Percentiles rank a stretch among this genome's conserved stretches.
phyloP scores from a whole-genome alignment of 64 coral and sea anemone species.

The Anthopleura sola region DNA sequence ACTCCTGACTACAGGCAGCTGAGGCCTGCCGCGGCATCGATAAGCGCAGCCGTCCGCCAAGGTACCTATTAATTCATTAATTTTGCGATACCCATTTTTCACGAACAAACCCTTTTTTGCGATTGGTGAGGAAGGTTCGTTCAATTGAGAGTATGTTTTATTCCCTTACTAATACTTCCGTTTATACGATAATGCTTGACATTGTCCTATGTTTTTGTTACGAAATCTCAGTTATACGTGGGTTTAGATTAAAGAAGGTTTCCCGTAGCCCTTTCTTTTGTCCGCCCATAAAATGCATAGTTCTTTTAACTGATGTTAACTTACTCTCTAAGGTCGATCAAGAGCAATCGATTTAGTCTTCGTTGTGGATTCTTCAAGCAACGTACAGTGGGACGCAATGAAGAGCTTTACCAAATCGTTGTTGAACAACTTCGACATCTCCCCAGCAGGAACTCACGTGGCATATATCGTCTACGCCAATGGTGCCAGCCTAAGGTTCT shows the following conservation, averaged over 20 bases:
- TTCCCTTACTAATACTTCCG: no score
- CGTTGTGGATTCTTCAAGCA: constrained; percentile 2
- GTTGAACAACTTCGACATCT: background rate
- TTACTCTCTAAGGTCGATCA: background rate
- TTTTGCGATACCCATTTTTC: no score
- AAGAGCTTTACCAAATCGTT: constrained; percentile 2
- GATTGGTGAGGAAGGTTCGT: no score
- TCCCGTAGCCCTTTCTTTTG: background rate
- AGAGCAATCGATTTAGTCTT: constrained; percentile 6
- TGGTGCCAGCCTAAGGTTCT: background rate
- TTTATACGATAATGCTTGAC: no score
- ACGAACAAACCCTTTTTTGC: no score
- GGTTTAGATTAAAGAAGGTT: no score
- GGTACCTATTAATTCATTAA: no score
- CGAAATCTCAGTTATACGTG: no score
- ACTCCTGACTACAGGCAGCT: constrained; percentile 1
- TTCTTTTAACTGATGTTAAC: no score
- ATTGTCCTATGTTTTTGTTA: no score
- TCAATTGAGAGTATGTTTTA: no score
- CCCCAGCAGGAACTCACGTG: background rate
- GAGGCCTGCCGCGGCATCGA: background rate
- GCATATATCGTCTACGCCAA: background rate
- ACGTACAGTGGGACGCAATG: constrained; percentile 2
- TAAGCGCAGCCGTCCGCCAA: background rate
- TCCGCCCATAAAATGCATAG: no score